Conservation (phyloP, 2,888 invertebrate genomes). For the Agapetus fuscipes region DNA sequence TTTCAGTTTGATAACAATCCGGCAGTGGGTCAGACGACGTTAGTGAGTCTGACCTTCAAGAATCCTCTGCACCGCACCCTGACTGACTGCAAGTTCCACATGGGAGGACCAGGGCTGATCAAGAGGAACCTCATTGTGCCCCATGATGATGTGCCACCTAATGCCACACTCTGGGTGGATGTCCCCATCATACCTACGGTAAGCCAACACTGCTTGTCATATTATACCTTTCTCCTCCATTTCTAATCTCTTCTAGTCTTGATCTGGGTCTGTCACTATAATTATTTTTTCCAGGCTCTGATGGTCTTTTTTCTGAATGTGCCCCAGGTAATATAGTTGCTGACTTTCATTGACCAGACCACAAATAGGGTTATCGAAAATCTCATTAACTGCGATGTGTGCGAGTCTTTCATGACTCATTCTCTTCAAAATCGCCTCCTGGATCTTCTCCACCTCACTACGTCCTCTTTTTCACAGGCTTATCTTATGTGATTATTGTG, state of each 20-base stretch:
- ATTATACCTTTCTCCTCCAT: conserved; percentile 10
- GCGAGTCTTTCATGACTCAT: too few species aligned
- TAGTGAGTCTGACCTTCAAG: conserved; percentile 49
- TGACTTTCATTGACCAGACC: too few species aligned
- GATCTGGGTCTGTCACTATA: too few species aligned
- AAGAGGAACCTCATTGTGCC: conserved; percentile 47
- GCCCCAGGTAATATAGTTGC: neutral
- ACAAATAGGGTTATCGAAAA: too few species aligned
- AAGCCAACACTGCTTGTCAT: conserved; percentile 27
- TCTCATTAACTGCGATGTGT: too few species aligned
- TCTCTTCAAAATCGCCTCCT: too few species aligned
- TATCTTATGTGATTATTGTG: too few species aligned
- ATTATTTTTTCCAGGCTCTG: too few species aligned
- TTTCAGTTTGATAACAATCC: conserved; percentile 54
- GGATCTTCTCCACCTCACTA: too few species aligned
- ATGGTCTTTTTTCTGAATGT: too few species aligned
- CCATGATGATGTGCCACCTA: conserved; percentile 47
- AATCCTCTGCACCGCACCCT: conserved; percentile 59
- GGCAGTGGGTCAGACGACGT: conserved; percentile 43
- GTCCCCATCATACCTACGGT: conserved; percentile 50
- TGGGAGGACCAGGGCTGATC: conserved; percentile 59
- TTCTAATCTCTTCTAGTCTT: conserved; percentile 5
- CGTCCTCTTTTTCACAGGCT: too few species aligned
- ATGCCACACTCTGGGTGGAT: conserved; percentile 42
- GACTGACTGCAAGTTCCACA: conserved; percentile 57